phyloP scores from a whole-genome alignment of 2,113 vertebrate species.

The Peromyscus californicus region DNA sequence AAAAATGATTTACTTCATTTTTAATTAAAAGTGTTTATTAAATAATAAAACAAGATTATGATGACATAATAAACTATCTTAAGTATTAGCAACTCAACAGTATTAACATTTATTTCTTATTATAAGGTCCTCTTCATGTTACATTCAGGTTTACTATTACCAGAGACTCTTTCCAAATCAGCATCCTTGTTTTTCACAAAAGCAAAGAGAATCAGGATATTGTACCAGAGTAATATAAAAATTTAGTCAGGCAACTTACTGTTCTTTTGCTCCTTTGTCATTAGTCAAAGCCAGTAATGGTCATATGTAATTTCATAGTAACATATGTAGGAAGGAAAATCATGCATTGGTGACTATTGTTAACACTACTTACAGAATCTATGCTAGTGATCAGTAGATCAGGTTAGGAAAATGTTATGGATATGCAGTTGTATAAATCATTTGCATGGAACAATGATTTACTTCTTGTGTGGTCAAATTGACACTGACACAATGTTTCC shows the following conservation, averaged over 20 bases:
- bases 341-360: background rate
- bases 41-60: background rate
- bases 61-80: background rate
- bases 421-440: background rate
- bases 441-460: background rate
- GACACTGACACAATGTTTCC: background rate
- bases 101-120: background rate
- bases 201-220: background rate
- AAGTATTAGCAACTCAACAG: background rate
- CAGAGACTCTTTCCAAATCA: background rate
- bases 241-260: background rate
- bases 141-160: background rate
- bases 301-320: background rate
- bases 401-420: background rate
- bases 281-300: background rate
- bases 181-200: background rate
- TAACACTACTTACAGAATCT: background rate
- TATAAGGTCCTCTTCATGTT: background rate
- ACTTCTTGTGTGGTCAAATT: background rate
- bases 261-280: background rate
- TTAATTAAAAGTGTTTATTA: background rate
- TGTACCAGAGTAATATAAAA: background rate
- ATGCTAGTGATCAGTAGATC: background rate
- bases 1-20: slow-evolving; percentile 31
- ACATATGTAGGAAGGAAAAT: background rate